Evolutionary conservation across 37 sponge, comb jelly and placozoan genomes (phyloP), one percentile per base, ranked within the genome.

Genomic region (Aphrocallistes beatrix): DNA sequence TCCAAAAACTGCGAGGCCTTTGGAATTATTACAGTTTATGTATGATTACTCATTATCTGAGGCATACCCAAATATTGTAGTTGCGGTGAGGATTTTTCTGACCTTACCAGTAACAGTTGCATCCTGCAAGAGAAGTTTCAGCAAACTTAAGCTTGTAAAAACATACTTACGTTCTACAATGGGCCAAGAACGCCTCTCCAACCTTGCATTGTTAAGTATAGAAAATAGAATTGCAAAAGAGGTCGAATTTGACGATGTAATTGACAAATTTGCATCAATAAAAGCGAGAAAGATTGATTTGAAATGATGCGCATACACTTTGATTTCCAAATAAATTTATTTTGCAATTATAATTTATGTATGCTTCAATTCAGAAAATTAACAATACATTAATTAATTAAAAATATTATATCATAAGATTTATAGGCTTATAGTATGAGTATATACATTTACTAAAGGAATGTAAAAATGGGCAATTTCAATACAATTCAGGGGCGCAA

Each of bases 1-100:
- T 3, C 75, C 75, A 60, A 60, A 60, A 60, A 60, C 75, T 19
- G 21, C 1, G 32, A 6, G 8, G 32, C 75, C 75, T 60, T 60
- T 60, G 75, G 75, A 60, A 60, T 30, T 60, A 60, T 60, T 60
- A 60, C 75, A 60, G 75, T 42, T 42, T 13, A 42, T 42, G 6
- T 42, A 42, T 42, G 45, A 42, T 42, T 42, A 42, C 13, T 42
- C 45, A 42, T 42, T 42, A 42, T 6, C 45, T 42, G 45, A 42
- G 45, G 45, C 45, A 42, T 42, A 42, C 45, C 45, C 45, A 42
- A 42, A 13, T 42, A 42, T 42, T 42, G 45, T 42, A 42, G 13
- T 42, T 42, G 45, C 45, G 13, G 45, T 42, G 45, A 42, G 45
- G 13, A 42, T 42, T 42, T 42, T 42, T 42, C 45, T 42, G 6